Base-by-base conservation (phyloP, 2,113 vertebrate genomes). In the Podarcis muralis region DNA sequence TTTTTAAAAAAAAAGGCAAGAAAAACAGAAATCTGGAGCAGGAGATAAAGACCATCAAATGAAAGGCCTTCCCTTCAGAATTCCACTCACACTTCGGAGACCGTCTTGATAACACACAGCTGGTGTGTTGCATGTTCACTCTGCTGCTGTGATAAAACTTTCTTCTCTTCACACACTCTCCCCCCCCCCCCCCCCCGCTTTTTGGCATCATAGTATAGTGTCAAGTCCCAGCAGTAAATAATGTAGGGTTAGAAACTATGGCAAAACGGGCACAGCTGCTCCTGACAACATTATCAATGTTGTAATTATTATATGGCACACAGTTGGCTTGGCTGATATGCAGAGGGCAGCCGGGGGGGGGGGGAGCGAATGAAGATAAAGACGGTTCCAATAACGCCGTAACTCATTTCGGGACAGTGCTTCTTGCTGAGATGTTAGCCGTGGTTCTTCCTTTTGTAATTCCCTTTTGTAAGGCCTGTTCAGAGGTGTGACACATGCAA, bases 181-280 rank as follows among this genome's bases (percentile, higher is more conserved):
- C 5, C 5, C 43, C 43, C 43, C 43, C 40, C 1, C 43, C 43
- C 43, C 43, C 7, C 43, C 0, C 0, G 13, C 66, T 89, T 92
- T 91, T 53, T 15, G 84, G 90, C 88, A 48, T 87, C 89, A 76
- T 66, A 92, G 92, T 83, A 87, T 30, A 90, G 91, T 78, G 88
- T 83, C 92, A 96, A 57, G 90, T 91, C 93, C 90, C 92, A 92
- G 85, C 0, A 94, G 92, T 94, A 95, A 95, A 95, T 94, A 95
- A 94, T 86, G 90, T 82, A 92, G 82, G 3, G 89, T 32, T 81
- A 94, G 90, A 76, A 93, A 90, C 0, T 53, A 88, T 90, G 93
- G 88, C 87, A 88, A 92, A 81, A 89, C 90, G 89, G 83, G 91
- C 81, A 94, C 92, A 93, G 91, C 89, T 94, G 92, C 93, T 90